These are phyloP conservation scores for Petrocephalus zakoni DNA, from an alignment of 2,113 vertebrate species.

Conservation along the genomic window DNA sequence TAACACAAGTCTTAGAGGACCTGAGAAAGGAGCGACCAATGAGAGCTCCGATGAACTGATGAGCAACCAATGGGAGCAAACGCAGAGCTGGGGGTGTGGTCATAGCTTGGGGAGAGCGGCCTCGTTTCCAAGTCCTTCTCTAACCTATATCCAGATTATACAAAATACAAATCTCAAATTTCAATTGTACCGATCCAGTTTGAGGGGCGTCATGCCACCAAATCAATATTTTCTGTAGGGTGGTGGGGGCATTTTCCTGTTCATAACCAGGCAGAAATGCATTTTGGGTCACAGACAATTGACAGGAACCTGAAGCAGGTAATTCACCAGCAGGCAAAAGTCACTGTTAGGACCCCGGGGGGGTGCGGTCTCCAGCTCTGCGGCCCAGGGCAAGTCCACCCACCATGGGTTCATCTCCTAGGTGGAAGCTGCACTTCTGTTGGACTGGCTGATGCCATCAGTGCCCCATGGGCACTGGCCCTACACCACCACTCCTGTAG, in stretches of 20 bases:
- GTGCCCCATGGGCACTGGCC: slow-evolving; percentile 33
- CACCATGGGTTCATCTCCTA: neutral
- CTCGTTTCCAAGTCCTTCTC: slow-evolving; percentile 24
- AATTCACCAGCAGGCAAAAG: neutral
- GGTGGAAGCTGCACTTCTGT: neutral
- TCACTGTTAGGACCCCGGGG: neutral
- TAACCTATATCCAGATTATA: neutral
- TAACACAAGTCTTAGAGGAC: slow-evolving; percentile 72
- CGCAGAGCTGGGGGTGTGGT: neutral
- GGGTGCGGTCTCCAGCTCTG: neutral
- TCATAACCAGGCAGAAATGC: neutral
- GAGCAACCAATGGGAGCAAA: neutral
- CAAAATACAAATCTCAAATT: neutral
- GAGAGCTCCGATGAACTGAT: slow-evolving; percentile 41
- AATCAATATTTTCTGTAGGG: neutral
- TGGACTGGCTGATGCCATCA: neutral
- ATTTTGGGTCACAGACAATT: neutral
- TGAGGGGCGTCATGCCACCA: neutral
- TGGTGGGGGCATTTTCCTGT: neutral
- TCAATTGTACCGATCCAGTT: neutral
- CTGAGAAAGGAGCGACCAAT: slow-evolving; percentile 63
- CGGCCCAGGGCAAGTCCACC: neutral
- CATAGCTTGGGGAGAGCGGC: slow-evolving; percentile 23
- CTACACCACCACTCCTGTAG: slow-evolving; percentile 41
- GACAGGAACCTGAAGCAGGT: neutral